Base-by-base conservation (phyloP, 2,797 vertebrate species). In the Smutsia gigantea region DNA sequence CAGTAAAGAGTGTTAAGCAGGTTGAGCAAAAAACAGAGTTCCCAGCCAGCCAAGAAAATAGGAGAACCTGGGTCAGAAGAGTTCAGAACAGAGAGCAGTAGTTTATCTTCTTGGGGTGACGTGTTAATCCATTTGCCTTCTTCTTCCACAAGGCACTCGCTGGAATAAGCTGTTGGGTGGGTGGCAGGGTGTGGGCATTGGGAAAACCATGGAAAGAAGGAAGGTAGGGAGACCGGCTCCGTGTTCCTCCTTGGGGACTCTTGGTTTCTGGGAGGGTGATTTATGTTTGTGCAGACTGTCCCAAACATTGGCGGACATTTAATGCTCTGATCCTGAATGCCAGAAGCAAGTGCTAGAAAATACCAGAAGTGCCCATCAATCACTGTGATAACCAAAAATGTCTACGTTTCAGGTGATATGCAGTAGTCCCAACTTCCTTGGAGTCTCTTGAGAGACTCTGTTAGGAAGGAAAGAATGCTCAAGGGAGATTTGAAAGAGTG, bases 1-100 rank as follows among this genome's bases (percentile, higher is more conserved):
- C 64, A 97, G 9, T 79, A 37, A 72, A 90, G 79, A 95, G 6
- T 82, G 27, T 83, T 93, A 63, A 93, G 27, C 27, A 84, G 64
- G 64, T 72, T 90, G 61, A 86, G 39, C 63, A 59, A 86, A 92
- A 77, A 94, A 21, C 21, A 59, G 34, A 66, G 9, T 86, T 92
- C 15, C 21, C 69, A 87, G 17, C 5, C 14, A 95, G 46, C 46
- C 55, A 95, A 85, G 86, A 88, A 93, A 93, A 4, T 9, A 51
- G 34, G 63, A 93, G 63, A 88, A 83, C 21, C 23, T 61, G 46
- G 11, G 64, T 75, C 13, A 25, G 37, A 82, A 95, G 57, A 71
- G 31, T 11, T 57, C 27, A n/a, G 86, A 55, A 89, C 31, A 27
- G 23, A 79, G 77, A 64, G 55, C 15, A 49, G 4, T 25, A 87